These are phyloP conservation scores for Diploscapter pachys DNA, from an alignment of 1,140 invertebrate genomes.

Conservation along the genomic window DNA sequence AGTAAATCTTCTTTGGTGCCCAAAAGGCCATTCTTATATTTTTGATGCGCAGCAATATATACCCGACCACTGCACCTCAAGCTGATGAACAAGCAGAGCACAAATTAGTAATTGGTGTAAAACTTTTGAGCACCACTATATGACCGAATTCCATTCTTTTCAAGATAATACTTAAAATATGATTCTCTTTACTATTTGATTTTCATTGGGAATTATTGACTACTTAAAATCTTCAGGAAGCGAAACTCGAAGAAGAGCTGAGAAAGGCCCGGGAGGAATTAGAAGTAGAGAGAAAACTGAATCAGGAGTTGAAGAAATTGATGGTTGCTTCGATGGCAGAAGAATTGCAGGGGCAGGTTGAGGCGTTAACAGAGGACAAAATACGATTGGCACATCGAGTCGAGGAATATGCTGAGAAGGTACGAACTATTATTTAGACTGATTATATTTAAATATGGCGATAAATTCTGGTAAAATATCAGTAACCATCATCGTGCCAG, in stretches of 20 bases:
- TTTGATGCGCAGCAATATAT: no score
- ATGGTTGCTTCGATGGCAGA: slow-evolving; percentile 19
- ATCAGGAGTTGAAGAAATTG: slow-evolving; percentile 16
- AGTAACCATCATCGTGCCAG: not conserved
- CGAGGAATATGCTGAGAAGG: slow-evolving; percentile 20
- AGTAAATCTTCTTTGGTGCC: no score
- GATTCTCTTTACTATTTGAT: no score
- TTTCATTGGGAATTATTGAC: no score
- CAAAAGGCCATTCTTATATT: no score
- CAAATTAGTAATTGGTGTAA: no score
- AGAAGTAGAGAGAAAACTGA: slow-evolving; percentile 14
- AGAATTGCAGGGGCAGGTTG: slow-evolving; percentile 19
- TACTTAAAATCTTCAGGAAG: no score
- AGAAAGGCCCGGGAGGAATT: slow-evolving; percentile 3
- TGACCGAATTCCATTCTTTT: no score
- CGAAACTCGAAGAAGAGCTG: not conserved
- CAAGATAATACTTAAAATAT: no score
- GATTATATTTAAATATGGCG: not conserved
- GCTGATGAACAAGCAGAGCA: no score
- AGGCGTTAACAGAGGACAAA: slow-evolving; percentile 20
- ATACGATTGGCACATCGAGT: slow-evolving; percentile 21
- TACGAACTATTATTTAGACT: not conserved
- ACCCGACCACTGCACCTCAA: no score
- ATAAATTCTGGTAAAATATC: not conserved
- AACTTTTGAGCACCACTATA: no score